Evolutionary conservation across 2,888 invertebrate genomes (phyloP).

Genomic region (Dolomedes plantarius): DNA sequence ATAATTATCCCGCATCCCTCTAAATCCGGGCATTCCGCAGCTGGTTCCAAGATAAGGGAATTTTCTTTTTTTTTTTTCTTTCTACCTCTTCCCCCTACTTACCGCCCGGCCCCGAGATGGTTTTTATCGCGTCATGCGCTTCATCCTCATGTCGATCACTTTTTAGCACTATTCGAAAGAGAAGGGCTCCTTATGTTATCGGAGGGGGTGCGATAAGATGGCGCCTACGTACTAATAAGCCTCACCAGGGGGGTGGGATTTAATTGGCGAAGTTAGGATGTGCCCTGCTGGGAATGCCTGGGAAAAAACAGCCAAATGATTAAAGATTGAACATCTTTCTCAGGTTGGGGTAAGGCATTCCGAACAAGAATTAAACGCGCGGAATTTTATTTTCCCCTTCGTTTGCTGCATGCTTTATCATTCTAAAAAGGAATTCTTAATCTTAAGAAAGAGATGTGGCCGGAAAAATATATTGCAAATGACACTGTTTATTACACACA

Average conservation of each 20-base stretch:
- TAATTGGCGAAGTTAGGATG: constrained; percentile 5
- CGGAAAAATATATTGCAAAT: too few relatives aligned
- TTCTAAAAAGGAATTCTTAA: too few relatives aligned
- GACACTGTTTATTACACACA: too few relatives aligned
- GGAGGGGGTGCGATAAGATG: constrained; percentile 4
- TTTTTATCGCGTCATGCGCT: constrained; percentile 10
- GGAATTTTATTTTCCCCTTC: too few relatives aligned
- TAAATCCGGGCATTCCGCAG: constrained; percentile 58
- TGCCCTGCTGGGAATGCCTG: not conserved
- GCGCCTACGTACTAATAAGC: constrained; percentile 12
- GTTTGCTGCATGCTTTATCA: too few relatives aligned
- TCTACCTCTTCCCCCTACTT: not conserved
- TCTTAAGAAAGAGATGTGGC: too few relatives aligned
- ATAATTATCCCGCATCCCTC: constrained; percentile 70
- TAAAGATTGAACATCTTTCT: not conserved
- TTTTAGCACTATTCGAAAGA: not conserved
- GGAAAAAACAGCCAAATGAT: not conserved
- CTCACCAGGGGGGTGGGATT: not conserved
- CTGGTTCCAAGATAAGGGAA: constrained; percentile 27
- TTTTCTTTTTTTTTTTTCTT: not conserved
- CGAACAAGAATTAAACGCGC: too few relatives aligned
- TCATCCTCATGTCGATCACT: not conserved
- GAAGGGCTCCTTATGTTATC: not conserved
- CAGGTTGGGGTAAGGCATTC: too few relatives aligned
- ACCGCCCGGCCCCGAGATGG: not conserved